A percentile compares a stretch with the other conserved stretches of the same genome.
Evolutionary conservation across 2,797 vertebrate species (phyloP).

Genomic region (Limnodromus scolopaceus): DNA sequence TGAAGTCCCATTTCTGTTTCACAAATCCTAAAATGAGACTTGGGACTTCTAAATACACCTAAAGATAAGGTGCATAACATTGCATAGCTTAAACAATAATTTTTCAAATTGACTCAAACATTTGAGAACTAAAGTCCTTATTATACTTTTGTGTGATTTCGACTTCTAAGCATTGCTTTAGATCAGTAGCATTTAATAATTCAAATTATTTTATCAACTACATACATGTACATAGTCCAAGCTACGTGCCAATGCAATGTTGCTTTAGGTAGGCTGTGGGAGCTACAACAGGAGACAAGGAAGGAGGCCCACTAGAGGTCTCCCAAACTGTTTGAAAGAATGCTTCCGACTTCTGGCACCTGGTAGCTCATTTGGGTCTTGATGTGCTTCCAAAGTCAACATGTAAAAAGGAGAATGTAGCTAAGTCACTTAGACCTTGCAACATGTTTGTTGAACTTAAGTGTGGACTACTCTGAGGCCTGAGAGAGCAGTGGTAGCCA

Average conservation of each 20-base stretch:
- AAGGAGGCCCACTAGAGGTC: slow-evolving; percentile 46
- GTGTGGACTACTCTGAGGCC: background rate
- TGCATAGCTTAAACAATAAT: background rate
- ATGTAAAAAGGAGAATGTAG: background rate
- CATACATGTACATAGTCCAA: background rate
- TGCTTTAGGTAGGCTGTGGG: background rate
- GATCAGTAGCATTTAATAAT: background rate
- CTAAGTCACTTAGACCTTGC: background rate
- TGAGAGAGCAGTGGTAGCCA: background rate
- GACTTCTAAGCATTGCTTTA: background rate
- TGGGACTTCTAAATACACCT: background rate
- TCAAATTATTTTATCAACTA: background rate
- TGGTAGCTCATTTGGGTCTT: background rate
- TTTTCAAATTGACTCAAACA: background rate
- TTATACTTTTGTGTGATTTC: background rate
- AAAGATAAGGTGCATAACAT: background rate
- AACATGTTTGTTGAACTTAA: background rate
- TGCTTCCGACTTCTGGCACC: background rate
- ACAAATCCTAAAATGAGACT: background rate
- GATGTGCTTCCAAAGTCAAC: background rate
- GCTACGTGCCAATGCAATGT: background rate
- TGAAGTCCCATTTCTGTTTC: background rate
- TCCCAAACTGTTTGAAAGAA: slow-evolving; percentile 15
- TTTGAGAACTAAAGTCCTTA: background rate
- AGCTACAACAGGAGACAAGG: background rate